Evolutionary conservation across 2,113 vertebrate species (phyloP), one percentile per base, ranked within the genome.

Genomic region (Castor canadensis): DNA sequence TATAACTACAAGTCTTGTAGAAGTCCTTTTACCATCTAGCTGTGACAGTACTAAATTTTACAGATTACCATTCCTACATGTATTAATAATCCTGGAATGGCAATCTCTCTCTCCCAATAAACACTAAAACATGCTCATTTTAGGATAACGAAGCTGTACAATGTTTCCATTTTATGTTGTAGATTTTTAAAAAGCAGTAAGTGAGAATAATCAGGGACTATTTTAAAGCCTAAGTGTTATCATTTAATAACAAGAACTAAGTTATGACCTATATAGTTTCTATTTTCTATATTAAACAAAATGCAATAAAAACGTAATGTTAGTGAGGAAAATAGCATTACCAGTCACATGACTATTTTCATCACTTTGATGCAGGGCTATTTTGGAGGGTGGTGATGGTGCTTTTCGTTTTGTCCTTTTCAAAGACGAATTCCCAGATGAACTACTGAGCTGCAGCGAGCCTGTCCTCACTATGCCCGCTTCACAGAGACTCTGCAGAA

Each of bases 401-500:
- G 99, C 99, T 98, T 99, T 99, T 77, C 99, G 98, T 94, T 99
- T 99, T 79, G 98, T 99, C 84, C 99, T 99, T 96, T 98, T 99
- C n/a, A 99, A 96, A 72, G 99, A 99, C 0, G 98, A 99, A 89
- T 98, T 99, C 12, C 98, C 80, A 0, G 98, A 97, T 0, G 98
- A 97, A 43, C 98, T 98, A 75, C 98, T 98, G 80, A 98, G 98
- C 0, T 97, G 98, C 95, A 99, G 94, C n/a, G 98, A 99, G 20
- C 97, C 98, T 0, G 98, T 98, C 89, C 98, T 97, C 15, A 88
- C 85, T 7, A 97, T 92, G 60, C 66, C 83, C 47, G 98, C 91
- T 71, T 98, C 98, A n/a, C 47, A 2, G 19, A 97, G 54, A 84
- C 96, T 96, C 98, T 98, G 88, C 0, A 2, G 24, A 62, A 92